Evolutionary conservation across 2,113 vertebrate genomes (phyloP).

Genomic region (Zapus hudsonius): DNA sequence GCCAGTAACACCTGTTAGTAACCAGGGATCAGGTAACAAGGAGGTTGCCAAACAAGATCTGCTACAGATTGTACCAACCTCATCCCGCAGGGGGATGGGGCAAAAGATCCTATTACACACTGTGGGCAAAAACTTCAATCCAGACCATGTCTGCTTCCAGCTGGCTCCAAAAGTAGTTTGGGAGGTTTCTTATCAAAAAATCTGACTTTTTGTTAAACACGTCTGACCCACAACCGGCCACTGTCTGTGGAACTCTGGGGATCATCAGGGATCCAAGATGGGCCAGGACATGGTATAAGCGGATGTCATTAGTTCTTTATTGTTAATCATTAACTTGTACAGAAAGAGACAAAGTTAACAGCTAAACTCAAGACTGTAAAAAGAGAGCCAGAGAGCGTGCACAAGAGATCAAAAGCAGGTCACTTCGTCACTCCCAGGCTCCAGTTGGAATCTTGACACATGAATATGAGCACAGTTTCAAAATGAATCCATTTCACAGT

Average conservation of each 20-base stretch:
- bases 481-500: conserved; percentile 36
- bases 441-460: conserved; percentile 60
- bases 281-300: neutral
- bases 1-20: neutral
- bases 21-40: conserved; percentile 3
- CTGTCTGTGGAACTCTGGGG: neutral
- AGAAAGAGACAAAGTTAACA: conserved; percentile 84
- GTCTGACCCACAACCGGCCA: neutral
- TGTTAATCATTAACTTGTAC: conserved; percentile 81
- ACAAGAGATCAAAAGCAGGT: conserved; percentile 44
- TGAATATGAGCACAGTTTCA: conserved; percentile 44
- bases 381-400: conserved; percentile 61
- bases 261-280: neutral
- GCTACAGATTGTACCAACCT: conserved; percentile 5
- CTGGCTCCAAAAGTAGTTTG: conserved; percentile 50
- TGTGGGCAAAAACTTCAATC: neutral
- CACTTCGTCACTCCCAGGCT: conserved; percentile 21
- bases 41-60: conserved; percentile 24
- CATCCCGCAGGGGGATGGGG: neutral
- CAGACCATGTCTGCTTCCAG: neutral
- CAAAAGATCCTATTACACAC: conserved; percentile 55
- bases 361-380: conserved; percentile 74
- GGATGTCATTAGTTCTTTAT: conserved; percentile 77
- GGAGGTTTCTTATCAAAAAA: conserved; percentile 50
- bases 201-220: neutral